Evolutionary conservation across 2,113 vertebrate genomes (phyloP).

Genomic region (Myiopsitta monachus): DNA sequence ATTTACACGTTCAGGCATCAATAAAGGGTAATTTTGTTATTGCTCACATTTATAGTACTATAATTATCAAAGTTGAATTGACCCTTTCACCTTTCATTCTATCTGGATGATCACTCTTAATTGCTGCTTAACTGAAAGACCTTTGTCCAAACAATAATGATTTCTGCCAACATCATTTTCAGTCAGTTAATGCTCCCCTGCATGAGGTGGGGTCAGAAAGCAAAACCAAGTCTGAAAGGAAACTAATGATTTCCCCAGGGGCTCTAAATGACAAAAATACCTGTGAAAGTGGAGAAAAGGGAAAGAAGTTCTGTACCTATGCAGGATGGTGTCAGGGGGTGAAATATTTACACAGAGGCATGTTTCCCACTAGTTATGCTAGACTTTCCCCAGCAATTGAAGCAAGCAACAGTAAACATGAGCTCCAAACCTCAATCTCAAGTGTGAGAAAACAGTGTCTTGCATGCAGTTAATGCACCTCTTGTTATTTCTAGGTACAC

Average conservation of each 20-base stretch:
- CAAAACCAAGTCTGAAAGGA: background rate
- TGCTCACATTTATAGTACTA: background rate
- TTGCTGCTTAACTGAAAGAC: background rate
- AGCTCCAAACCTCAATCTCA: background rate
- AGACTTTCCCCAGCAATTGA: background rate
- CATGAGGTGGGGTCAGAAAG: background rate
- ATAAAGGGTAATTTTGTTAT: background rate
- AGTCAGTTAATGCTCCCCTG: background rate
- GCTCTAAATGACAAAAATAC: background rate
- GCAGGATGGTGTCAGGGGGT: background rate
- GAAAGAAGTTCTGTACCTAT: background rate
- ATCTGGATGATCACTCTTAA: background rate
- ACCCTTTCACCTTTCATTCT: background rate
- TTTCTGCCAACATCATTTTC: background rate
- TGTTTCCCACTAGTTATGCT: background rate
- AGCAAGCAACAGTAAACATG: background rate
- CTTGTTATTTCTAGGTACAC: background rate
- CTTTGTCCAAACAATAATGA: background rate
- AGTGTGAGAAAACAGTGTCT: background rate
- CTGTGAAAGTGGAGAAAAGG: accelerated
- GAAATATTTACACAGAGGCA: background rate
- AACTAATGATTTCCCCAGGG: background rate
- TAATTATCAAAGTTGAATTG: background rate
- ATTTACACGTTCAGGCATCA: background rate
- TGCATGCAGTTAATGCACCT: background rate